These are phyloP conservation scores for Thalassophryne amazonica DNA, from an alignment of 2,797 vertebrate genomes.

Conservation along the genomic window DNA sequence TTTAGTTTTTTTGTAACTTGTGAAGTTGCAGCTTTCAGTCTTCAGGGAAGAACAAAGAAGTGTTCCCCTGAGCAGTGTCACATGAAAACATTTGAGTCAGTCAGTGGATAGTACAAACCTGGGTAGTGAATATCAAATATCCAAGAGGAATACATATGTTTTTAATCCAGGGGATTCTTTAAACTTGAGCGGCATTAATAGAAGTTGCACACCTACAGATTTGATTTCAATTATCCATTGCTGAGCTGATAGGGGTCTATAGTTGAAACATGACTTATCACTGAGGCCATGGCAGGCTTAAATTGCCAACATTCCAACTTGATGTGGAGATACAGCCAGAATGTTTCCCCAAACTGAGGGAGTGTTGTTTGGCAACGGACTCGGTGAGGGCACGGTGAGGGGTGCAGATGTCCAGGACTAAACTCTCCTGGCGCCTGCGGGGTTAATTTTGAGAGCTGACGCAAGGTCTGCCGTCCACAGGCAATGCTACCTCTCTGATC, in stretches of 20 bases:
- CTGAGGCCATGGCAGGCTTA: slow-evolving; percentile 28
- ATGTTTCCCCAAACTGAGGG: slow-evolving; percentile 72
- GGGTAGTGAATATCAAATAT: background rate
- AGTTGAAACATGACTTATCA: slow-evolving; percentile 33
- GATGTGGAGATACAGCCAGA: slow-evolving; percentile 49
- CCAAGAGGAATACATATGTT: background rate
- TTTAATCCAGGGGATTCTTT: background rate
- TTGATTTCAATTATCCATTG: slow-evolving; percentile 1
- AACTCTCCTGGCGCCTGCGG: slow-evolving; percentile 58
- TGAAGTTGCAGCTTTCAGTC: no score
- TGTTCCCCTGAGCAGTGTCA: background rate
- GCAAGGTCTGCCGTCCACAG: slow-evolving; percentile 37
- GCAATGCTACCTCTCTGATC: slow-evolving; percentile 64
- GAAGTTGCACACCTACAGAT: background rate
- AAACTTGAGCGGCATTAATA: background rate
- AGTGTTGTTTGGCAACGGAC: slow-evolving; percentile 68
- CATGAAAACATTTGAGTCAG: no score
- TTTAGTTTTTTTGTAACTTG: no score
- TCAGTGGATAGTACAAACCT: no score
- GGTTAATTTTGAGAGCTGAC: slow-evolving; percentile 69
- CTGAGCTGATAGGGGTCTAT: slow-evolving; percentile 3
- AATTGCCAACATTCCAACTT: slow-evolving; percentile 49
- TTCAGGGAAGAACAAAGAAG: background rate
- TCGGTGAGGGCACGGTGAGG: slow-evolving; percentile 57
- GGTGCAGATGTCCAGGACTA: slow-evolving; percentile 60